Conservation (phyloP, 1,140 invertebrate genomes). For the Andrena cerasifolii region DNA sequence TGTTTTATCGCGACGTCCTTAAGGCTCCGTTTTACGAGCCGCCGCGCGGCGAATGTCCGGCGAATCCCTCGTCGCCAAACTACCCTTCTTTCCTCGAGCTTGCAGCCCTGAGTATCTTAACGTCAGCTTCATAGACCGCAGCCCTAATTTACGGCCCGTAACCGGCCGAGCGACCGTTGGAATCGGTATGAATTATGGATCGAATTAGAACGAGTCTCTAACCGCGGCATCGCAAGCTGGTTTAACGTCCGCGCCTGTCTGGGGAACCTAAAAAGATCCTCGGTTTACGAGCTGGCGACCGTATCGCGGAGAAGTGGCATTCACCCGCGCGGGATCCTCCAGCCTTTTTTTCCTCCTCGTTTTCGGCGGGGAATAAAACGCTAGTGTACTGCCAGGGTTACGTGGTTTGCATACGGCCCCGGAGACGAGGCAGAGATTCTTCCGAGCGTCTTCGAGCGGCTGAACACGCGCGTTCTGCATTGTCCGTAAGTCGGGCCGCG, state of each 20-base stretch:
- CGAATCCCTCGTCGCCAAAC: neutral
- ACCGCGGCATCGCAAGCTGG: neutral
- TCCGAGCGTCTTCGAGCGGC: neutral
- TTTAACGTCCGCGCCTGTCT: neutral
- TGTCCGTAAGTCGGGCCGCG: neutral
- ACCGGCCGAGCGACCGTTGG: neutral
- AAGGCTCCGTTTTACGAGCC: slow-evolving; percentile 15
- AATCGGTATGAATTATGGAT: slow-evolving; percentile 45
- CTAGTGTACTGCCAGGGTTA: neutral
- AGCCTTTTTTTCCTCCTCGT: neutral
- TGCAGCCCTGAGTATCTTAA: neutral
- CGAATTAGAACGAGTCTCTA: slow-evolving; percentile 19
- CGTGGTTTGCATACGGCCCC: slow-evolving; percentile 15
- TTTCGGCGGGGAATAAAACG: neutral
- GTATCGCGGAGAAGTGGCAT: neutral
- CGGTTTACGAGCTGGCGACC: slow-evolving; percentile 23
- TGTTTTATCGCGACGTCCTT: neutral
- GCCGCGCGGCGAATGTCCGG: neutral
- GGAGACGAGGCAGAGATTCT: neutral
- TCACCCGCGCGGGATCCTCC: neutral
- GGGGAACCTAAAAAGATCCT: neutral
- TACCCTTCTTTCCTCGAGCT: neutral
- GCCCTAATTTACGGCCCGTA: slow-evolving; percentile 17
- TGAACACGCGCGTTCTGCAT: neutral
- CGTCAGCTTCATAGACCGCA: neutral